Evolutionary conservation across 2,113 vertebrate genomes (phyloP).

Genomic region (Spheniscus mendiculus): DNA sequence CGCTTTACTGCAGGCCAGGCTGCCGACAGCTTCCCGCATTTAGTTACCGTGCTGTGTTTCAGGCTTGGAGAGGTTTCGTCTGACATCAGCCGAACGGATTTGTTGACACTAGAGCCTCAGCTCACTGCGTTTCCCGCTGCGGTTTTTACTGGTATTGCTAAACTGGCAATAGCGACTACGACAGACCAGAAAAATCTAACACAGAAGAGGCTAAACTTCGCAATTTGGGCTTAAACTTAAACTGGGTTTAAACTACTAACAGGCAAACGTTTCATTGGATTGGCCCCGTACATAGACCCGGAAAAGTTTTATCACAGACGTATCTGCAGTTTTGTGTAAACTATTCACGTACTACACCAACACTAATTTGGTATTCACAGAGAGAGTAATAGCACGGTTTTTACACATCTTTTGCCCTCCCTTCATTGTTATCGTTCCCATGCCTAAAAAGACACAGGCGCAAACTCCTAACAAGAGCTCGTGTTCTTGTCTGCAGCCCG

Average conservation of each 20-base stretch:
- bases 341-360: background rate
- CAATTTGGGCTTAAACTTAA: background rate
- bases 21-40: background rate
- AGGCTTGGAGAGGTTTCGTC: background rate
- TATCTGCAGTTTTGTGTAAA: slow-evolving; percentile 1
- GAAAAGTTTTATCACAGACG: background rate
- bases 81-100: background rate
- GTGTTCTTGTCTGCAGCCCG: background rate
- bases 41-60: background rate
- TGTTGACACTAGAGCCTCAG: background rate
- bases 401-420: background rate
- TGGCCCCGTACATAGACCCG: background rate
- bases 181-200: background rate
- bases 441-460: background rate
- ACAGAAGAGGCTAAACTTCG: background rate
- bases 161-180: background rate
- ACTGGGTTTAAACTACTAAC: background rate
- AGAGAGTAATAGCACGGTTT: background rate
- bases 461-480: background rate
- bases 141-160: background rate
- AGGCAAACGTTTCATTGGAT: background rate
- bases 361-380: background rate
- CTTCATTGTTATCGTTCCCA: background rate
- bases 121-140: background rate
- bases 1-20: background rate